Base-by-base conservation (phyloP, 30 jellyfish, hydroid and myxozoan species). In the Turritopsis rubra region DNA sequence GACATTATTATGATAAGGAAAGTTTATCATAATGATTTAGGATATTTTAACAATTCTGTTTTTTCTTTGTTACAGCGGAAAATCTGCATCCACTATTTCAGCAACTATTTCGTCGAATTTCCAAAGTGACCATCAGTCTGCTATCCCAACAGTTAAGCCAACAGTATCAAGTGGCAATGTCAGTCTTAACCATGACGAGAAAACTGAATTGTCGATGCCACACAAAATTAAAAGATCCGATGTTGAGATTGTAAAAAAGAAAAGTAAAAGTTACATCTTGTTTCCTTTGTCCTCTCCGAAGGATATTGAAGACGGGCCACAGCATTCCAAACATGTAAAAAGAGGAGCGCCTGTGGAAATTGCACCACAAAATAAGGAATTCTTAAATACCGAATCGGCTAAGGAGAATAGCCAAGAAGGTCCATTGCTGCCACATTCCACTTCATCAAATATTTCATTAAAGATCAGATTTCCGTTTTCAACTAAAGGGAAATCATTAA, bases 231-330 rank as follows among this genome's bases (percentile, higher is more conserved):
- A 23, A 68, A 23, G 31, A 68, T 68, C 65, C 22, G 60, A 76
- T 80, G 87, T 54, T 0, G 79, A 29, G 18, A 80, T 65, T 80
- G 70, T 80, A 28, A 80, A 53, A 65, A 80, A 65, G 76, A 80
- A 80, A 1, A 66, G 26, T 80, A 65, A 80, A 28, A 68, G 79
- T 0, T 80, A 80, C 70, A 68, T 80, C 13, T 41, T 80, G 87
- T 80, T 80, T 80, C 87, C 87, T 21, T 21, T 80, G 0, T 65
- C 66, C 60, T 52, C 87, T 80, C 75, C 65, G 4, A 27, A 68
- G 8, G 77, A 68, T n/a, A 68, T 23, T 9, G 31, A 68, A 68
- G 30, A 27, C 77, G 13, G 60, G 13, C 60, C 60, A 41, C 60
- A 41, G 60, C 60, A 41, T 41, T 41, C 60, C 5, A 41, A 41